phyloP scores from a whole-genome alignment of 2,888 invertebrate genomes.

The Rotaria sp. region DNA sequence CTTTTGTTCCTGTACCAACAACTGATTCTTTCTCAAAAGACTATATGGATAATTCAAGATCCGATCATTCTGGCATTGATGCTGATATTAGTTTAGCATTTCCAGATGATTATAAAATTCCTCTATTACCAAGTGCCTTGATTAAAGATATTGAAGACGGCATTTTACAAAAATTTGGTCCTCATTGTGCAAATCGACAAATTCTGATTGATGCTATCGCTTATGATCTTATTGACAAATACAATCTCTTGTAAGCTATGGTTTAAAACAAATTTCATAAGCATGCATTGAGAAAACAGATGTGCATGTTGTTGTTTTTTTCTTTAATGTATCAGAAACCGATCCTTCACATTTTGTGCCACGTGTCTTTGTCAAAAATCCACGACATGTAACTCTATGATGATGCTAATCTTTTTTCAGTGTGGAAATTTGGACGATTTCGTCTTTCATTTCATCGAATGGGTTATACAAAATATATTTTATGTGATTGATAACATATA shows the following conservation, averaged over 20 bases:
- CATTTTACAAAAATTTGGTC: neutral
- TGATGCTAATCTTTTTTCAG: too few species aligned
- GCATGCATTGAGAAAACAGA: too few species aligned
- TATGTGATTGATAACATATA: too few species aligned
- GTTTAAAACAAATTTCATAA: too few species aligned
- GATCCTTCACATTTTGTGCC: too few species aligned
- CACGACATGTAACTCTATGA: too few species aligned
- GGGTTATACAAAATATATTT: too few species aligned
- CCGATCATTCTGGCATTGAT: neutral
- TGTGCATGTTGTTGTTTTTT: too few species aligned
- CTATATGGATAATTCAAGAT: neutral
- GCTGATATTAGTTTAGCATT: neutral
- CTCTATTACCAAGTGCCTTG: neutral
- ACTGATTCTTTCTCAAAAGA: neutral
- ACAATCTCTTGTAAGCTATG: neutral
- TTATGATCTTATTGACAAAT: neutral
- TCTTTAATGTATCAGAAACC: too few species aligned
- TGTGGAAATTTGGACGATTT: too few species aligned
- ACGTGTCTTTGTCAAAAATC: too few species aligned
- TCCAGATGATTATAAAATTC: neutral
- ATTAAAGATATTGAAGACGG: neutral
- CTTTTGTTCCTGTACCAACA: neutral
- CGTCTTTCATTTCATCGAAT: too few species aligned
- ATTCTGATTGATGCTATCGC: neutral
- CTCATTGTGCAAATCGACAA: neutral